These are phyloP conservation scores for Ia io DNA, from an alignment of 2,113 vertebrate genomes.

Conservation along the genomic window DNA sequence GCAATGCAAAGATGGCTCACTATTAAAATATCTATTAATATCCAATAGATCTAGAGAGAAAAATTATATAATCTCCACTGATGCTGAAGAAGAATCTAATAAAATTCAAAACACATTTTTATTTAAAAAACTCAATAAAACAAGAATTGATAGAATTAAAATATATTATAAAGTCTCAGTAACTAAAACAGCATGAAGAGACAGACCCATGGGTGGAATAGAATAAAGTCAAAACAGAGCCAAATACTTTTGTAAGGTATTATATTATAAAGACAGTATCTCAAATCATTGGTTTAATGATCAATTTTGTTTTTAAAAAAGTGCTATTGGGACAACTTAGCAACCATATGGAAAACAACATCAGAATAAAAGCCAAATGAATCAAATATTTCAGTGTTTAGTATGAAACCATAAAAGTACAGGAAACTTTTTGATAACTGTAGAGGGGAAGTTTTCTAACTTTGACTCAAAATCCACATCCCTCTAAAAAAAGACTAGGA, in stretches of 20 bases:
- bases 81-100: neutral
- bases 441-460: neutral
- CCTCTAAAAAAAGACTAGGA: neutral
- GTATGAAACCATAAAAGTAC: neutral
- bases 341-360: neutral
- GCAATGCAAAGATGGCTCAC: neutral
- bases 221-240: neutral
- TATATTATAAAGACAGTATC: neutral
- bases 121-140: neutral
- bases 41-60: neutral
- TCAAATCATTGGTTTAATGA: neutral
- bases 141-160: neutral
- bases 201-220: neutral
- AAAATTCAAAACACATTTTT: neutral
- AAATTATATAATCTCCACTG: neutral
- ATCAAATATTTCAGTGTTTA: constrained; percentile 34
- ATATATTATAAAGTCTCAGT: neutral
- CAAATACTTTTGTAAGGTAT: neutral
- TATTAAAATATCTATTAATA: neutral
- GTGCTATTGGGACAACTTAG: neutral
- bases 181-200: neutral
- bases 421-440: constrained; percentile 25
- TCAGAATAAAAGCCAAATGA: neutral
- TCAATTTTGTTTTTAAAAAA: neutral
- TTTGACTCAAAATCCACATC: neutral